A percentile compares a stretch with the other conserved stretches of the same genome.
Evolutionary conservation across 1,140 invertebrate genomes (phyloP).

Genomic region (Chrysomallon squamiferum): DNA sequence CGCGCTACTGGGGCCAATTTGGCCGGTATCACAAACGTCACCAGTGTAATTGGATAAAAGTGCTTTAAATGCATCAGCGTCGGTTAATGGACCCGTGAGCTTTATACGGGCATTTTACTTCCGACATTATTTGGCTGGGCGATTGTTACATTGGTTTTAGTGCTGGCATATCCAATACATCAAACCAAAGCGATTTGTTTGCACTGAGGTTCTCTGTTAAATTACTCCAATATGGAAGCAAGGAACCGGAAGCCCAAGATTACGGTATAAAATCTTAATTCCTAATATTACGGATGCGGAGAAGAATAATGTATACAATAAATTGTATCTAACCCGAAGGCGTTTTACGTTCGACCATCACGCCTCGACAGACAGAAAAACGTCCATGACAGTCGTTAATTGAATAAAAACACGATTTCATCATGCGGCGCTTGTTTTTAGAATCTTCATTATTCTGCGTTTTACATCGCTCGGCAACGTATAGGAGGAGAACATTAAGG

Average conservation of each 20-base stretch:
- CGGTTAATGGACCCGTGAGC: background rate
- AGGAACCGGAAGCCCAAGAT: background rate
- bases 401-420: no score
- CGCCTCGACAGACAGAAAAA: no score
- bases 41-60: conserved; percentile 13
- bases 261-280: conserved; percentile 4
- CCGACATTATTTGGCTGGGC: conserved; percentile 8
- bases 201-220: conserved; percentile 6
- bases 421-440: no score
- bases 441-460: no score
- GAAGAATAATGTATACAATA: conserved; percentile 1
- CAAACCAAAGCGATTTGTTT: conserved; percentile 10
- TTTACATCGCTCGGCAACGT: no score
- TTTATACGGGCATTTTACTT: conserved; percentile 8
- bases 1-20: conserved; percentile 4
- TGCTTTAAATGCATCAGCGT: conserved; percentile 12
- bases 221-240: conserved; percentile 6
- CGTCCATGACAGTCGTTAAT: no score
- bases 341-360: no score
- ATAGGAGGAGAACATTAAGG: no score
- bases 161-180: background rate
- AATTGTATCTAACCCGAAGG: background rate
- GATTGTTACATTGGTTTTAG: conserved; percentile 9
- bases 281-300: conserved; percentile 3
- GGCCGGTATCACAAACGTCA: conserved; percentile 4